These are phyloP conservation scores for Dichetophora obliterata DNA, from an alignment of 2,888 invertebrate species.

Conservation along the genomic window DNA sequence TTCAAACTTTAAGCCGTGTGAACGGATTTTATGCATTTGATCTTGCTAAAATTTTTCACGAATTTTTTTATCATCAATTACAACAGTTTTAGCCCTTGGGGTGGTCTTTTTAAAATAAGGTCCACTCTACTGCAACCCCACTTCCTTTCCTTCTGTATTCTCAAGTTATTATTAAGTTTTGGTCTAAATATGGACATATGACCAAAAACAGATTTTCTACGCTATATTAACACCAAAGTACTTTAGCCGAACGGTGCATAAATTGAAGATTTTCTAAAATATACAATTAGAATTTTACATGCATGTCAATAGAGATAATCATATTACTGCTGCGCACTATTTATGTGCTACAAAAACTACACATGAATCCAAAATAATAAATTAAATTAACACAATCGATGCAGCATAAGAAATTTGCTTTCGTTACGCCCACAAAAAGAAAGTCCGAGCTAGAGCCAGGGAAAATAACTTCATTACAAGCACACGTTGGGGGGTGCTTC, in stretches of 20 bases:
- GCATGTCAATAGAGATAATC: slow-evolving; percentile 12
- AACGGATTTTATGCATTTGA: no score
- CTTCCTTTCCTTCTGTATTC: no score
- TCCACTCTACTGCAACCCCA: no score
- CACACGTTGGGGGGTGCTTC: slow-evolving; percentile 22
- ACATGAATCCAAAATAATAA: slow-evolving; percentile 6
- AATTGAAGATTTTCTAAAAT: slow-evolving; percentile 5
- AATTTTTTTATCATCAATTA: no score
- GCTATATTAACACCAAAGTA: no score
- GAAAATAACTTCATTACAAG: slow-evolving; percentile 11
- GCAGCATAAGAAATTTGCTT: slow-evolving; percentile 29
- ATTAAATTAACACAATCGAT: not conserved
- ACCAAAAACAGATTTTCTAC: no score
- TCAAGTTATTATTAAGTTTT: no score
- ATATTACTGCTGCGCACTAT: not conserved
- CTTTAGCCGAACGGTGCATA: not conserved
- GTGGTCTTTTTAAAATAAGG: no score
- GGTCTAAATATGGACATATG: no score
- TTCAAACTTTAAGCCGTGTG: no score
- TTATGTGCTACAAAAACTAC: not conserved
- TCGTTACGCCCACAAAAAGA: slow-evolving; percentile 36
- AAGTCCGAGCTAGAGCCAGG: not conserved
- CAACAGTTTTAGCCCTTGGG: no score
- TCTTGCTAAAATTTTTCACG: no score
- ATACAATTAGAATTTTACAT: slow-evolving; percentile 1